These are phyloP conservation scores for Carassius gibelio DNA, from an alignment of 2,113 vertebrate species.

Conservation along the genomic window DNA sequence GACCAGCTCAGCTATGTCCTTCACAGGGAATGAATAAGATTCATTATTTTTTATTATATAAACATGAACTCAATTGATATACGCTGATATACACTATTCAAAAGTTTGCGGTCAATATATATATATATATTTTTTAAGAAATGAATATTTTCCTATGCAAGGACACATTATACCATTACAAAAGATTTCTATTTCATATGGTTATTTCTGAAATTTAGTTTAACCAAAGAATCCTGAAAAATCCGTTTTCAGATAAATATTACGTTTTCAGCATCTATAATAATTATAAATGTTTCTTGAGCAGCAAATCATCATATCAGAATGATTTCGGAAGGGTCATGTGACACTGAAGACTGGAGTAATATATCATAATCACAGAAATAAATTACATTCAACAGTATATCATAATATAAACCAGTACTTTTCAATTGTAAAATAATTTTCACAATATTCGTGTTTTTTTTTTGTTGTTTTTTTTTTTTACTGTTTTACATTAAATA, in stretches of 20 bases:
- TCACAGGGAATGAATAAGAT: background rate
- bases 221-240: background rate
- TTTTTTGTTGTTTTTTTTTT: too few relatives aligned
- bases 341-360: background rate
- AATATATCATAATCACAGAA: background rate
- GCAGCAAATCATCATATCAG: background rate
- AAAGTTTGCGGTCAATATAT: background rate
- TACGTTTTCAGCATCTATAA: too few relatives aligned
- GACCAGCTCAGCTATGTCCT: background rate
- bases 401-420: background rate
- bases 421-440: background rate
- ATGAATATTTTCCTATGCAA: background rate
- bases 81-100: background rate
- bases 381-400: background rate
- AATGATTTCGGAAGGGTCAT: background rate
- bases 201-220: background rate
- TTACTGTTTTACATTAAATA: background rate
- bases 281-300: background rate
- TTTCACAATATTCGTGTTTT: background rate
- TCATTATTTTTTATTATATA: background rate
- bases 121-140: too few relatives aligned
- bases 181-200: too few relatives aligned
- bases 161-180: background rate
- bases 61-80: background rate
- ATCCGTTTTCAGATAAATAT: background rate